These are phyloP conservation scores for Ladona fulva DNA, from an alignment of 1,140 invertebrate species.

Conservation along the genomic window DNA sequence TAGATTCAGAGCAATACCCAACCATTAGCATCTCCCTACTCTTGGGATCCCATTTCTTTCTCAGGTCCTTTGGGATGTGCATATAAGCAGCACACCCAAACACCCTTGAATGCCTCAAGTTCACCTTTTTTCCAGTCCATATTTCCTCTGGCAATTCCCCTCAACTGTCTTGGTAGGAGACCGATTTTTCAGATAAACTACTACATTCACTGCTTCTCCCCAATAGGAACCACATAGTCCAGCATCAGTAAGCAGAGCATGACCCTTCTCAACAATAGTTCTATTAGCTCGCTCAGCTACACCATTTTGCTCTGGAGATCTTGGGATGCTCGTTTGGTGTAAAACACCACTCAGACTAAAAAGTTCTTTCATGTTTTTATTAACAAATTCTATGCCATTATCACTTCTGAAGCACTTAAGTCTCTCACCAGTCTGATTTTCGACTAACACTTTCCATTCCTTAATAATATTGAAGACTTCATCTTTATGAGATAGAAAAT, in stretches of 20 bases:
- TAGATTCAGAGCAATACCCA: no score
- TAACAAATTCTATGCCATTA: conserved; percentile 14
- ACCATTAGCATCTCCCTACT: conserved; percentile 15
- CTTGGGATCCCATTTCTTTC: conserved; percentile 23
- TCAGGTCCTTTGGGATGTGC: conserved; percentile 21
- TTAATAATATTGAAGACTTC: no score
- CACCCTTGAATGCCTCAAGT: no score
- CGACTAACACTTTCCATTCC: no score
- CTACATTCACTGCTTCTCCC: no score
- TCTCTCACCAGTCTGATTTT: no score
- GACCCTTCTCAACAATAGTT: conserved; percentile 20
- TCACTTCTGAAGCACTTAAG: no score
- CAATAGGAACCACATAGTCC: conserved; percentile 15
- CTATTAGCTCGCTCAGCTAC: conserved; percentile 16
- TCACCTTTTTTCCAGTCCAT: no score
- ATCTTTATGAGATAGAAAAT: no score
- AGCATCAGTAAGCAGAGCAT: conserved; percentile 3
- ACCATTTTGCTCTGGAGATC: conserved; percentile 17
- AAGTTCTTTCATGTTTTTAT: conserved; percentile 10
- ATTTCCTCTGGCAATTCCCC: no score
- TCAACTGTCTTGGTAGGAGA: conserved; percentile 27
- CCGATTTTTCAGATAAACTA: conserved; percentile 21
- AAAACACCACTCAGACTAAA: conserved; percentile 11
- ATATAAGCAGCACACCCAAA: no score
- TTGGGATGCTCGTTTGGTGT: conserved; percentile 13